Percentiles rank a stretch among this genome's conserved stretches.
Conservation (phyloP, 2,797 vertebrate species). For the Neosilurus hyrtlii region DNA sequence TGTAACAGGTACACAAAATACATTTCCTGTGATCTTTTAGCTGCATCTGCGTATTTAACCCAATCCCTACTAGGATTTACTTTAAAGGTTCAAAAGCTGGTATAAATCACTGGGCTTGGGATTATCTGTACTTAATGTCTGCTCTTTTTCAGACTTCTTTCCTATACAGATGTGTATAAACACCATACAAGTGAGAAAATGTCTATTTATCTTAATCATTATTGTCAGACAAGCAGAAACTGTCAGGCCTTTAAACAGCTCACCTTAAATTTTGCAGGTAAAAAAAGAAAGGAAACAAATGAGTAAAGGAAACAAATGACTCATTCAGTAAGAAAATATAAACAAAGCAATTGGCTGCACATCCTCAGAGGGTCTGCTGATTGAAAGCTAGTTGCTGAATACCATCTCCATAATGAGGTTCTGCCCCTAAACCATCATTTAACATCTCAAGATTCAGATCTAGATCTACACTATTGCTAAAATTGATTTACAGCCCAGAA, state of each 20-base stretch:
- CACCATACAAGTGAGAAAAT: not conserved
- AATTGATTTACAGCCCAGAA: conserved; percentile 42
- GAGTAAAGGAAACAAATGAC: conserved; percentile 59
- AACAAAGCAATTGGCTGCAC: conserved; percentile 62
- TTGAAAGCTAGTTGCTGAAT: conserved; percentile 57
- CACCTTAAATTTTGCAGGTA: conserved; percentile 70
- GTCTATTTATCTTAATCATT: conserved; percentile 54
- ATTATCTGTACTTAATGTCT: conserved; percentile 35
- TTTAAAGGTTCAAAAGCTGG: conserved; percentile 32
- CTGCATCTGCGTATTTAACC: conserved; percentile 36
- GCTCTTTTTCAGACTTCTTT: not conserved
- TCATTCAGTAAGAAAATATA: conserved; percentile 62
- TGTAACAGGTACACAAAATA: conserved; percentile 43
- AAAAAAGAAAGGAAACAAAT: conserved; percentile 55
- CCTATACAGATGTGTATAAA: conserved; percentile 22
- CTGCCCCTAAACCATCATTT: conserved; percentile 51
- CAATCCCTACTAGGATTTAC: conserved; percentile 35
- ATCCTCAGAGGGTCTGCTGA: conserved; percentile 58
- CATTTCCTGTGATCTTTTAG: conserved; percentile 32
- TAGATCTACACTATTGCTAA: conserved; percentile 42
- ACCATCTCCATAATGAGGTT: conserved; percentile 59
- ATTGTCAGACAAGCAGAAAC: conserved; percentile 55
- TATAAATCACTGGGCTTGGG: conserved; percentile 37
- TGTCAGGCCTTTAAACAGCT: conserved; percentile 61
- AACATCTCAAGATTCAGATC: conserved; percentile 41